Conservation (phyloP, 2,113 vertebrate genomes). For the Indri indri region DNA sequence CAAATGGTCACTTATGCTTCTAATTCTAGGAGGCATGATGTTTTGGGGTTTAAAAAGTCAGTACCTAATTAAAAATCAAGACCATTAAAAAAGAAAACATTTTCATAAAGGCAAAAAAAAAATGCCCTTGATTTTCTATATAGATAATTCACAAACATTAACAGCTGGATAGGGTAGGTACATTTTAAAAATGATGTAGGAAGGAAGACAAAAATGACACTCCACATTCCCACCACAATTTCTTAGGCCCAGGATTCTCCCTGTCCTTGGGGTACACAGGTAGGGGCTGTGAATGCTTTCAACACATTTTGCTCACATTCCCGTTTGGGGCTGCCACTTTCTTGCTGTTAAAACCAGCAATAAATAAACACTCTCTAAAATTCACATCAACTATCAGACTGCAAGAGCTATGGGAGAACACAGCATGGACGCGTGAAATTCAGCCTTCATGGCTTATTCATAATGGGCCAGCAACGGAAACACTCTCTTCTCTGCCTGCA, state of each 20-base stretch:
- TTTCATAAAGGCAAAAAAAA: not conserved
- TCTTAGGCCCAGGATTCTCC: not conserved
- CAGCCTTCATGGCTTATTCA: not conserved
- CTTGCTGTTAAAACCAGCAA: not conserved
- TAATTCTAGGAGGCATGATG: not conserved
- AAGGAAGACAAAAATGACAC: not conserved
- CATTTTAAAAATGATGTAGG: not conserved
- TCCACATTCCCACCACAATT: not conserved
- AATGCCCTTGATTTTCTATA: not conserved
- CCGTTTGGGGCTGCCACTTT: not conserved
- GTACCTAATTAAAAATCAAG: not conserved
- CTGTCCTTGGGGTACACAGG: not conserved
- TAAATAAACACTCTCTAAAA: not conserved
- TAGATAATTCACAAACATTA: not conserved
- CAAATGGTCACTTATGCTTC: not conserved
- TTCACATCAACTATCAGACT: not conserved
- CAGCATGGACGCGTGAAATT: accelerated
- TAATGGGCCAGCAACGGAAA: not conserved
- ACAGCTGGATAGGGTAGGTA: not conserved
- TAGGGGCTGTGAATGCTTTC: not conserved
- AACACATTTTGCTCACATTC: not conserved
- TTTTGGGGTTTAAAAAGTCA: not conserved
- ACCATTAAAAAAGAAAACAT: not conserved
- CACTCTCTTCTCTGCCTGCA: accelerated
- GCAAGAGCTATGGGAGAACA: not conserved